A percentile compares a stretch with the other conserved stretches of the same genome.
Evolutionary conservation across 37 sponge, comb jelly and placozoan genomes (phyloP).

Genomic region (Eunapius fragilis): DNA sequence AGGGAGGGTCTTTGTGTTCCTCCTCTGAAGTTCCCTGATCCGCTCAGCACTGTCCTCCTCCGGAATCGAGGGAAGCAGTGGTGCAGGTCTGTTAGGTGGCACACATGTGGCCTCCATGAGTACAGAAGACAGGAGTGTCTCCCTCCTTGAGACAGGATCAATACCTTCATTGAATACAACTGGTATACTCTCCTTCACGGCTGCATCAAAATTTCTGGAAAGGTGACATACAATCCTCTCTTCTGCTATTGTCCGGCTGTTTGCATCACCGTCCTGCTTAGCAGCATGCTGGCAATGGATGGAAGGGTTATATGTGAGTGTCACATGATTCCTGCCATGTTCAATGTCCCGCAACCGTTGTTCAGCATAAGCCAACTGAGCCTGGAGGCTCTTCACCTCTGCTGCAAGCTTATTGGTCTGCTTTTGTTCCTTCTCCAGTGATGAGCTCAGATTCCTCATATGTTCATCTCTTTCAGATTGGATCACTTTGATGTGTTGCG

Average conservation of each 20-base stretch:
- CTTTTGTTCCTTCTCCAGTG: slow-evolving; percentile 2
- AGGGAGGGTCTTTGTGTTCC: slow-evolving; percentile 61
- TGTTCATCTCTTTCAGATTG: not conserved
- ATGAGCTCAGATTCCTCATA: not conserved
- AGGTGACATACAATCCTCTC: not conserved
- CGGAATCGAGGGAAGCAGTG: not conserved
- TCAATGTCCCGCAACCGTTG: slow-evolving; percentile 14
- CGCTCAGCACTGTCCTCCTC: slow-evolving; percentile 18
- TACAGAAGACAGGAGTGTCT: not conserved
- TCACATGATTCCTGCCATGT: not conserved
- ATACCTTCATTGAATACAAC: not conserved
- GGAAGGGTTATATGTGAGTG: not conserved
- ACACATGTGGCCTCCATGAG: not conserved
- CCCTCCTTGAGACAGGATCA: not conserved
- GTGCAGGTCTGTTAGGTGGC: not conserved
- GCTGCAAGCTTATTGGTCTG: not conserved
- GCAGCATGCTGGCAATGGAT: not conserved
- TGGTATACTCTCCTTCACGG: not conserved
- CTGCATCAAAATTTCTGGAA: not conserved
- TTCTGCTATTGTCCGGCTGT: not conserved
- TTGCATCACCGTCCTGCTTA: not conserved
- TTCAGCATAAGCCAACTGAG: slow-evolving; percentile 4
- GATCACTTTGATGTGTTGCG: not conserved
- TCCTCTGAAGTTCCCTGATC: slow-evolving; percentile 53
- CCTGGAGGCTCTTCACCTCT: slow-evolving; percentile 14